Conservation (phyloP, 2,888 invertebrate genomes). For the Drosophila histrio region DNA sequence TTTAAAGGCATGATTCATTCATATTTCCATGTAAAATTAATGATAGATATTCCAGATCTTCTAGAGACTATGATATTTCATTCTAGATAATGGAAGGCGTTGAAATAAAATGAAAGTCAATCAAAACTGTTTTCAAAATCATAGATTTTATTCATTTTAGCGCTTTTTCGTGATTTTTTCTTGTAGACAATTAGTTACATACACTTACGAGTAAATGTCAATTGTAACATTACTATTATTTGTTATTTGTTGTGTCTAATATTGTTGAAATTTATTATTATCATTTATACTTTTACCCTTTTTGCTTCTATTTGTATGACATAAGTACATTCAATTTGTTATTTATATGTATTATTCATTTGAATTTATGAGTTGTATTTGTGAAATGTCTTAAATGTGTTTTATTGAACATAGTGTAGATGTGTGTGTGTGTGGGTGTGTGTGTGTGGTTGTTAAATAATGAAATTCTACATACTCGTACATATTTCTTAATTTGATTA, state of each 20-base stretch:
- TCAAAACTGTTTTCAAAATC: conserved; percentile 57
- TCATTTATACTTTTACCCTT: conserved; percentile 51
- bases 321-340: conserved; percentile 20
- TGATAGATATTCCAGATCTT: neutral
- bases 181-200: conserved; percentile 54
- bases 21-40: no score
- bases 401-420: conserved; percentile 13
- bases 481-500: conserved; percentile 3
- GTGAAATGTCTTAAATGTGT: conserved; percentile 18
- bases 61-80: no score
- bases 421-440: conserved; percentile 1
- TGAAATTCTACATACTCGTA: conserved; percentile 29
- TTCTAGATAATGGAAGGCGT: neutral
- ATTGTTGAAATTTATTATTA: conserved; percentile 49
- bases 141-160: conserved; percentile 62
- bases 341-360: conserved; percentile 2
- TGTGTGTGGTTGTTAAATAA: neutral
- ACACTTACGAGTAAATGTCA: conserved; percentile 53
- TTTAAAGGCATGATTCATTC: no score
- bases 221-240: conserved; percentile 7
- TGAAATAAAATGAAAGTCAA: neutral
- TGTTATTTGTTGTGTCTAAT: conserved; percentile 49
- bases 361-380: conserved; percentile 14
- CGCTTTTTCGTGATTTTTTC: conserved; percentile 18
- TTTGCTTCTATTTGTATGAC: conserved; percentile 41